Base-by-base conservation (phyloP, 2,797 vertebrate genomes). In the Lacerta agilis region DNA sequence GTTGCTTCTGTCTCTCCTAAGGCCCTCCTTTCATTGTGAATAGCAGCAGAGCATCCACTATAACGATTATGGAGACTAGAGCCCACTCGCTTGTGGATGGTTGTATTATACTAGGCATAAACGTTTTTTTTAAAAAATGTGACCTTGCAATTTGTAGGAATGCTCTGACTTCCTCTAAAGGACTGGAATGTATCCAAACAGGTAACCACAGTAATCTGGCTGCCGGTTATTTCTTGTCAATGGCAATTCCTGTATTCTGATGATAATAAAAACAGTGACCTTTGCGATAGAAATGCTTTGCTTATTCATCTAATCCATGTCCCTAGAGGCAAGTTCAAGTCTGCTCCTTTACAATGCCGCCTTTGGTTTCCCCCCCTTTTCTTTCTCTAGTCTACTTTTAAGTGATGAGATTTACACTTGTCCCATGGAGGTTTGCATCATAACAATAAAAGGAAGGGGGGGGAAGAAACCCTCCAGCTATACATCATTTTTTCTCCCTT, bases 1-100 rank as follows among this genome's bases (percentile, higher is more conserved):
- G 8, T 41, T 89, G 71, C 88, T 89, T 83, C 88, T 86, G 43
- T 25, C 83, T 88, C 79, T 86, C 93, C 90, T 89, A 23, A 88
- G 79, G 41, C 41, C 2, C 75, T 85, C 85, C 61, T 25, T 2
- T 2, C 0, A 0, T 1, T 73, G 33, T 78, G 17, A 94, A 66
- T 23, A 86, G 1, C 67, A 89, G 77, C 77, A 76, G 71, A 66
- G 17, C 43, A 58, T 49, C 9, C 67, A 66, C 29, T 36, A 72
- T 82, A 93, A 89, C 27, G 83, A 71, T 82, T 89, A 72, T 36
- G 80, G 84, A 87, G 78, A 2, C 1, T 18, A 71, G 77, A 79
- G 23, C 80, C 8, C 25, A 88, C 38, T 33, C 43, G 20, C 23
- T 13, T 43, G 36, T 20, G 61, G 81, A 29, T 76, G 38, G 38